A percentile compares a stretch with the other conserved stretches of the same genome.
Evolutionary conservation across 2,797 vertebrate species (phyloP).

Genomic region (Sebastes taczanowskii): DNA sequence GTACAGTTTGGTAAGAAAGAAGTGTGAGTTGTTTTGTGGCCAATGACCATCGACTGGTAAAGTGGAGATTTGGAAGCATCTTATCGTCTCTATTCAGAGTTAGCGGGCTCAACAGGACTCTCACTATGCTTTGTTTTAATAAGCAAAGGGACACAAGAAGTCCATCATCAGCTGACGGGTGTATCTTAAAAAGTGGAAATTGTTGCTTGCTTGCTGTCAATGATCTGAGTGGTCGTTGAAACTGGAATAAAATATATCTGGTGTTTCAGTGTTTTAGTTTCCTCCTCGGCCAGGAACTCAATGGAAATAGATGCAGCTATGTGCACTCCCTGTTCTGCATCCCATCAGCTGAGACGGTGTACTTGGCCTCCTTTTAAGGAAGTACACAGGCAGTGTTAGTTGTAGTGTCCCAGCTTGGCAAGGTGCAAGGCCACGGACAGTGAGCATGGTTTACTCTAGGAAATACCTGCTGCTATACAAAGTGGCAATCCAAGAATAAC

Average conservation of each 20-base stretch:
- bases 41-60: background rate
- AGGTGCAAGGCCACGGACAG: slow-evolving; percentile 50
- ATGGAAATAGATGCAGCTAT: slow-evolving; percentile 54
- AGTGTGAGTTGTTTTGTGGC: background rate
- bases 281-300: slow-evolving; percentile 5
- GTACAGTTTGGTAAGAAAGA: slow-evolving; percentile 10
- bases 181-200: background rate
- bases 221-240: background rate
- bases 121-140: slow-evolving; percentile 1
- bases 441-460: slow-evolving; percentile 69
- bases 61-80: background rate
- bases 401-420: slow-evolving; percentile 67
- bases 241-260: slow-evolving; percentile 1
- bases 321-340: slow-evolving; percentile 57
- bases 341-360: slow-evolving; percentile 50
- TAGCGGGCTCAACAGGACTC: background rate
- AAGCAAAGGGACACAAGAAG: background rate
- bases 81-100: background rate
- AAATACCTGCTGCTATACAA: slow-evolving; percentile 74
- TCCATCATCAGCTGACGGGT: background rate
- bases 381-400: slow-evolving; percentile 66
- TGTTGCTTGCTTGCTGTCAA: background rate
- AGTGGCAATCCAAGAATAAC: slow-evolving; percentile 62
- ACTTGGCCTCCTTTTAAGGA: slow-evolving; percentile 79
- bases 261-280: slow-evolving; percentile 21